Conservation (phyloP, 2,113 vertebrate genomes). For the Pipra filicauda region DNA sequence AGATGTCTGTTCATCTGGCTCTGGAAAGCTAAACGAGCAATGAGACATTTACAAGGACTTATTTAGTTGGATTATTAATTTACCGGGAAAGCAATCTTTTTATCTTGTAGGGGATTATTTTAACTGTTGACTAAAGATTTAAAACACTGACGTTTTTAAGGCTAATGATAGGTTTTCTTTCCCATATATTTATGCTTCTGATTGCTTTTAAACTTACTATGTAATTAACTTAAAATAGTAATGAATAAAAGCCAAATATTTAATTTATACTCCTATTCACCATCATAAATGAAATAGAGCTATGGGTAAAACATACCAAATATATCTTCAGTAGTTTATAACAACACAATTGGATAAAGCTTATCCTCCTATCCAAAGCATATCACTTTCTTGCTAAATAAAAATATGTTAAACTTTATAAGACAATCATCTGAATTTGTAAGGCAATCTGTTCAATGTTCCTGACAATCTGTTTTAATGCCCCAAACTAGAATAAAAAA, state of each 20-base stretch:
- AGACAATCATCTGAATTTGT: not conserved
- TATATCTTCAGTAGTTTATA: not conserved
- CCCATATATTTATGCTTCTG: not conserved
- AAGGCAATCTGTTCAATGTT: not conserved
- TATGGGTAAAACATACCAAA: not conserved
- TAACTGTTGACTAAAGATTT: not conserved
- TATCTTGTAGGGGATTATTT: not conserved
- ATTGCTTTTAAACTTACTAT: not conserved
- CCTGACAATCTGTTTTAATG: not conserved
- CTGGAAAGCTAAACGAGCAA: not conserved
- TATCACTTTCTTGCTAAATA: not conserved
- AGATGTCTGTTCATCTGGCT: not conserved
- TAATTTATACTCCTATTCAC: not conserved
- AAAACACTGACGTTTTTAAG: not conserved
- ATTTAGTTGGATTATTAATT: not conserved
- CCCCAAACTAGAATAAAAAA: not conserved
- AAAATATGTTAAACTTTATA: not conserved
- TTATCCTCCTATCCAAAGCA: not conserved
- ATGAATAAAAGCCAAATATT: constrained; percentile 8
- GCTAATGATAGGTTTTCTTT: not conserved
- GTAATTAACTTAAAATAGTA: not conserved
- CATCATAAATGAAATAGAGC: not conserved
- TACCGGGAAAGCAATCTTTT: not conserved
- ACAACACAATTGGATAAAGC: not conserved
- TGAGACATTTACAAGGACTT: not conserved